phyloP scores from a whole-genome alignment of 1,140 invertebrate genomes.

The Piezodorus guildinii region DNA sequence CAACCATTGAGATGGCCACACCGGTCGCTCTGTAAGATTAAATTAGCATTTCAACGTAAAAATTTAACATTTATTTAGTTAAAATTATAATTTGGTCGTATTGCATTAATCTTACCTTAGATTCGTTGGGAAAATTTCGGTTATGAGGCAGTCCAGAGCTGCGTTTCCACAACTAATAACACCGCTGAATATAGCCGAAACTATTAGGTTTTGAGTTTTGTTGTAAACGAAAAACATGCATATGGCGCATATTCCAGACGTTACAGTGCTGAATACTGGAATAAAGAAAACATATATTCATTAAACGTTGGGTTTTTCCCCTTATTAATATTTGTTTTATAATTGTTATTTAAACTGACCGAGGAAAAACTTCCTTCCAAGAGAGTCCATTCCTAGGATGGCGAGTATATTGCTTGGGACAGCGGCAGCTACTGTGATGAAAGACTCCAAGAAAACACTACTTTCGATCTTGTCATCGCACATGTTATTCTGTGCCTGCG shows the following conservation, averaged over 20 bases:
- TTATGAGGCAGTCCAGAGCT: constrained; percentile 74
- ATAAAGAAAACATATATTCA: neutral
- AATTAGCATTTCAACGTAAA: no score
- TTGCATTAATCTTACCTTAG: constrained; percentile 41
- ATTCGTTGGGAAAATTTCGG: constrained; percentile 80
- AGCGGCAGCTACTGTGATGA: constrained; percentile 72
- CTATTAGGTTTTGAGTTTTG: constrained; percentile 66
- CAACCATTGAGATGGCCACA: constrained; percentile 76
- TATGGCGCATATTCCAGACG: constrained; percentile 72
- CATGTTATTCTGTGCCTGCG: constrained; percentile 42
- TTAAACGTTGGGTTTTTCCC: no score
- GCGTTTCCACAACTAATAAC: constrained; percentile 81
- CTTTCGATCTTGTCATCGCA: constrained; percentile 59
- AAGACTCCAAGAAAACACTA: constrained; percentile 69
- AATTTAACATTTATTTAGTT: neutral
- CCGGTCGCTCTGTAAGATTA: constrained; percentile 55
- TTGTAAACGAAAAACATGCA: constrained; percentile 73
- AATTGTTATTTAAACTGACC: constrained; percentile 36
- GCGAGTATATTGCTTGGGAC: constrained; percentile 74
- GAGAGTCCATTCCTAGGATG: constrained; percentile 58
- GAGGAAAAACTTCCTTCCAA: constrained; percentile 80
- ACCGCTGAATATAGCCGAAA: constrained; percentile 73
- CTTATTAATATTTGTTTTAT: neutral
- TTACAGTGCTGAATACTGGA: constrained; percentile 71
- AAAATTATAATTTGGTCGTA: neutral